phyloP scores from a whole-genome alignment of 2,113 vertebrate species.

The Sciurus niger region DNA sequence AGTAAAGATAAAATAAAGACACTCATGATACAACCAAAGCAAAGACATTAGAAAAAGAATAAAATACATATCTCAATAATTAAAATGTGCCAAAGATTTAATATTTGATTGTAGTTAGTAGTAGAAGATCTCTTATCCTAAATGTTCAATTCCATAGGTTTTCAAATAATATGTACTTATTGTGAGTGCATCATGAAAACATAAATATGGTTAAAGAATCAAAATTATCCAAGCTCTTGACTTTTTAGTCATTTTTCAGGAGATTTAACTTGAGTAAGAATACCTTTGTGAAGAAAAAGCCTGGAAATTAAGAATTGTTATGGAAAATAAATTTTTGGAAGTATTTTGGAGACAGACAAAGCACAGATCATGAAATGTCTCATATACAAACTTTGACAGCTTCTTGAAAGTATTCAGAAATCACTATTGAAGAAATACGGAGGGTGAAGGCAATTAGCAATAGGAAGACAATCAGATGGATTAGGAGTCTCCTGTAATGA shows the following conservation, averaged over 20 bases:
- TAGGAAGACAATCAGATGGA: neutral
- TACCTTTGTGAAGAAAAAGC: neutral
- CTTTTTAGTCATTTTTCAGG: conserved; percentile 2
- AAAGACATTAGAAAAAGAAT: conserved; percentile 21
- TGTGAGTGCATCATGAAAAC: neutral
- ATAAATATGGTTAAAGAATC: neutral
- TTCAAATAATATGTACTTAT: neutral
- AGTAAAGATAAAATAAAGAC: conserved; percentile 59
- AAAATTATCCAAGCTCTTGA: neutral
- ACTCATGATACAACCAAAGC: neutral
- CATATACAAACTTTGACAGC: neutral
- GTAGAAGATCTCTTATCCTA: neutral
- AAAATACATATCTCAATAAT: neutral
- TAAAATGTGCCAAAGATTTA: neutral
- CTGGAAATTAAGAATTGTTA: neutral
- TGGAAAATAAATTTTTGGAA: neutral
- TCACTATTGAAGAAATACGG: neutral
- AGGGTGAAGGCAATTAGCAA: neutral
- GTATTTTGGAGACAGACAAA: neutral
- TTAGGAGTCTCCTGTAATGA: neutral
- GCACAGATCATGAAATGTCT: neutral
- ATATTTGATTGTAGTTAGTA: neutral
- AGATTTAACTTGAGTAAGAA: neutral
- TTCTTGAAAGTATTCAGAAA: neutral
- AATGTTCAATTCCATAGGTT: neutral